Conservation (phyloP, 2,113 vertebrate species). For the Spizaetus ornatus region DNA sequence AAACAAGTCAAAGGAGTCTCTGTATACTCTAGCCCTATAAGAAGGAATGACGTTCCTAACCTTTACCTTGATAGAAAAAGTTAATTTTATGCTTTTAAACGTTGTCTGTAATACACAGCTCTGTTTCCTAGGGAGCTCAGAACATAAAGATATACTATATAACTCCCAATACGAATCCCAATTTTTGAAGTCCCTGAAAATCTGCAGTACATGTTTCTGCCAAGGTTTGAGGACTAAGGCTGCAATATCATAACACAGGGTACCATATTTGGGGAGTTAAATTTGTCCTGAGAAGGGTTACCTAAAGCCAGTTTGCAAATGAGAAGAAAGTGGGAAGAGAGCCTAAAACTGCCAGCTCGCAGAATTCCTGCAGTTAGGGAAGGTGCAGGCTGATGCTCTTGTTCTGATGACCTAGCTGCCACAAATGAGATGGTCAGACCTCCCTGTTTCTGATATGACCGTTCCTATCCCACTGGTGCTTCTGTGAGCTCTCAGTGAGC, state of each 20-base stretch:
- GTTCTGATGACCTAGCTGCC: not conserved
- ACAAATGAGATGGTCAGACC: not conserved
- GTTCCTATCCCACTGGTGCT: not conserved
- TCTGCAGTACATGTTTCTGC: not conserved
- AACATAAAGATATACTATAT: not conserved
- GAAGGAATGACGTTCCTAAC: not conserved
- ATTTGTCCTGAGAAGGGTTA: not conserved
- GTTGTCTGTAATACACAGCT: not conserved
- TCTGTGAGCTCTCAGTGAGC: not conserved
- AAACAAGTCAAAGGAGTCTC: not conserved
- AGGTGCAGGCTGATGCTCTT: not conserved
- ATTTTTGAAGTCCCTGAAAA: not conserved
- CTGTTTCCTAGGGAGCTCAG: not conserved
- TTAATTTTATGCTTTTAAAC: not conserved
- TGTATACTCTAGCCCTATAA: not conserved
- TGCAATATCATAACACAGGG: not conserved
- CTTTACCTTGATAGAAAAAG: not conserved
- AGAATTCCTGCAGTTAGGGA: not conserved
- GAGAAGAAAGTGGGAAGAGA: not conserved
- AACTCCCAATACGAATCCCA: not conserved
- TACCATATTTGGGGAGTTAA: not conserved
- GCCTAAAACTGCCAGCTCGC: not conserved
- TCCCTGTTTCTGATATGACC: not conserved
- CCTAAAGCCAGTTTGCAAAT: not conserved
- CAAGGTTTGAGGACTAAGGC: not conserved